phyloP scores from a whole-genome alignment of 2,113 vertebrate species.

The Lepus americanus region DNA sequence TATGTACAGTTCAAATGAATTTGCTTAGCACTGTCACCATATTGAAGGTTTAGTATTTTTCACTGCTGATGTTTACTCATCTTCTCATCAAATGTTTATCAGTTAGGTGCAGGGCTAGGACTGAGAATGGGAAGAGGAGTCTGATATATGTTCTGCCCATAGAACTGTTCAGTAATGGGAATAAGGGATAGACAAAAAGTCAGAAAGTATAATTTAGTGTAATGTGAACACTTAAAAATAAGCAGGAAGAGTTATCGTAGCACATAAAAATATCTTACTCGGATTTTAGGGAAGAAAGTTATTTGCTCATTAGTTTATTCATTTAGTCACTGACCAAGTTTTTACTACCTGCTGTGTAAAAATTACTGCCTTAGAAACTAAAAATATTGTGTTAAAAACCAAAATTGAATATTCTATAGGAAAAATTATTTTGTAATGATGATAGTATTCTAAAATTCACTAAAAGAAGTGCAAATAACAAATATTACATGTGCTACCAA shows the following conservation, averaged over 20 bases:
- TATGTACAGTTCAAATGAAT: neutral
- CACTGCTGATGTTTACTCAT: neutral
- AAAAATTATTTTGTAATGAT: neutral
- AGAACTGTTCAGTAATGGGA: neutral
- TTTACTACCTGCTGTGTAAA: neutral
- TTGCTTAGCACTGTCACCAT: too few species aligned
- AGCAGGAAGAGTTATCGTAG: neutral
- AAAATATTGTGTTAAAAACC: neutral
- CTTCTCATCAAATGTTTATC: neutral
- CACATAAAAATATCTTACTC: neutral
- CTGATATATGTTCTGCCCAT: neutral
- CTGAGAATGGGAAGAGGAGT: neutral
- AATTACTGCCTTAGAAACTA: neutral
- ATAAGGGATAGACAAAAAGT: neutral
- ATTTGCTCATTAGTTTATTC: neutral
- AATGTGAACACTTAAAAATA: neutral
- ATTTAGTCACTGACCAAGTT: neutral
- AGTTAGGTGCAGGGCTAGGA: neutral
- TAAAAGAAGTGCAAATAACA: constrained; percentile 2
- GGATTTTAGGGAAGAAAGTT: neutral
- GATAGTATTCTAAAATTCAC: constrained; percentile 30
- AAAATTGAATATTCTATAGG: neutral
- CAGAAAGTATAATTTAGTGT: neutral
- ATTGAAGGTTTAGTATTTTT: neutral
- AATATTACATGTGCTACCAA: neutral